Evolutionary conservation across 2,113 vertebrate species (phyloP), one percentile per base, ranked within the genome.

Genomic region (Lepisosteus osseus): DNA sequence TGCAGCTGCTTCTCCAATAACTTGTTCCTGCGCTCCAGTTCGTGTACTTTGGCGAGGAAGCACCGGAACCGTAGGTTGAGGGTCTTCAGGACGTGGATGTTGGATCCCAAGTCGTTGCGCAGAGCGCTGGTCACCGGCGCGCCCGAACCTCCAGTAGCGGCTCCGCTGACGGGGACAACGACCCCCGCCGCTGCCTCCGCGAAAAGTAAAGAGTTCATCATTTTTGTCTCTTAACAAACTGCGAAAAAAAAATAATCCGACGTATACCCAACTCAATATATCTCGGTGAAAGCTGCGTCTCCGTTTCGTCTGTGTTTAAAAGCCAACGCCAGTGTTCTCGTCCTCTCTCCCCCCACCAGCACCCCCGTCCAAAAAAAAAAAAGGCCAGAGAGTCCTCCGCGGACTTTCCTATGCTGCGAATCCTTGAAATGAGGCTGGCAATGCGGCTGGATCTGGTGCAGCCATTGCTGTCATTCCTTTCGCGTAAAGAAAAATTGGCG

Each of bases 31-130:
- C 94, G 85, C 80, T 96, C 95, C 74, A 96, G 86, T 41, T 96
- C 94, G 71, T 96, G 95, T 44, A 96, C 95, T 74, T 95, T 95
- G 77, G 94, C 94, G 13, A 96, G 88, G 80, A 96, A 96, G 83
- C 95, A 95, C 78, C 95, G 94, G 83, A 96, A 95, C 4, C 94
- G 90, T 84, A 95, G 86, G 85, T 96, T 96, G 74, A 95, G 92
- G n/a, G 93, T 94, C 84, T 96, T 96, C 70, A 96, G 87, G 76
- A 94, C 93, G 68, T 94, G 92, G 84, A 95, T 95, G 85, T 96
- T 96, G 78, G 94, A 95, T 64, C 95, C 94, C 90, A 96, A 77
- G 85, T 95, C 95, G 63, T 95, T 94, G 47, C 94, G 90, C 86
- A 96, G 90, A 72, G 92, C 94, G 80, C 90, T 91, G 75, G 92